Conservation (phyloP, 2,888 invertebrate genomes). For the Scelioninae gen. 2 region DNA sequence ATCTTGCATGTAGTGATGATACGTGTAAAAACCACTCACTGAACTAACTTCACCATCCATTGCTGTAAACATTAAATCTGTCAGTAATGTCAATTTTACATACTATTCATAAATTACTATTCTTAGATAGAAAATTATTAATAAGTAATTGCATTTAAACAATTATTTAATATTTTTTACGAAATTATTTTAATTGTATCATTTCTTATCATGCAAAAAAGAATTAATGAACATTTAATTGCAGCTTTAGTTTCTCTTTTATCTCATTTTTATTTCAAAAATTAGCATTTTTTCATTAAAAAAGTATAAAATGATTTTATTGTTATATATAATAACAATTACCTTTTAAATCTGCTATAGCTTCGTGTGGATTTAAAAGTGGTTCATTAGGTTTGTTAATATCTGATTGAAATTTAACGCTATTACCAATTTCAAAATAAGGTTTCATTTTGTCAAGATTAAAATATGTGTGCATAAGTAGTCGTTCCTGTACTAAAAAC, state of each 20-base stretch:
- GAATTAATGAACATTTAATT: too few species aligned
- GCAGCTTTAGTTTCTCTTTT: too few species aligned
- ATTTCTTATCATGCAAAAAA: background rate
- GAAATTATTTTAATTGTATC: too few species aligned
- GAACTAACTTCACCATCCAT: constrained; percentile 77
- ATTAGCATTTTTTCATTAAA: too few species aligned
- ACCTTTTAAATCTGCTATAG: constrained; percentile 73
- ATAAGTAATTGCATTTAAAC: too few species aligned
- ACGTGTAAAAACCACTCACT: constrained; percentile 91
- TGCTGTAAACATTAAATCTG: constrained; percentile 27
- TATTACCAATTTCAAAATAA: constrained; percentile 85
- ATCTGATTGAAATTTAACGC: constrained; percentile 77
- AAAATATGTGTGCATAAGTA: constrained; percentile 83
- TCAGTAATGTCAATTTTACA: too few species aligned
- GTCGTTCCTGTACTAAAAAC: constrained; percentile 80
- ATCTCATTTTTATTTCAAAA: too few species aligned
- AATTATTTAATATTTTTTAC: too few species aligned
- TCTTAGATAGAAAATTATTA: too few species aligned
- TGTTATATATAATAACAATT: constrained; percentile 24
- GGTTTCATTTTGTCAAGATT: constrained; percentile 83
- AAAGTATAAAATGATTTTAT: too few species aligned
- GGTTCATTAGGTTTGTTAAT: constrained; percentile 74
- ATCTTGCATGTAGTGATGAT: constrained; percentile 98
- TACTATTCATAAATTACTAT: too few species aligned
- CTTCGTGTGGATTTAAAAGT: constrained; percentile 86